Evolutionary conservation across 2,113 vertebrate species (phyloP), one percentile per base, ranked within the genome.

Genomic region (Ophiodon elongatus): DNA sequence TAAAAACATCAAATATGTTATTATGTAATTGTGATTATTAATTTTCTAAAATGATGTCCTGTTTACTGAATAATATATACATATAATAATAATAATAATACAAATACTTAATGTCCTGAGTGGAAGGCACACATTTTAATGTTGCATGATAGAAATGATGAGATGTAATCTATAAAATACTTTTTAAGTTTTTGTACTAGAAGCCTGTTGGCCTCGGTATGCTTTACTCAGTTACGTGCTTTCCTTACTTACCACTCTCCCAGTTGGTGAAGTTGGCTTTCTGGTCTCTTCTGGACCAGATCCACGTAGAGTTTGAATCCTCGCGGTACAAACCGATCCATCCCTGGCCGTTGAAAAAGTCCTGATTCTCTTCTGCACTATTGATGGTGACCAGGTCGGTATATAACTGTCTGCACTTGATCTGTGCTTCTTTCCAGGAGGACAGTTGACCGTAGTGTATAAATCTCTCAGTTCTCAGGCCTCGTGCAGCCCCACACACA

Each of bases 291-390:
- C 9, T 69, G 73, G 84, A 80, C 82, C 84, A 83, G 50, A 76
- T 91, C 89, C 89, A 91, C 11, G 3, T 0, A 8, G 70, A 35
- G 15, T 0, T 2, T 1, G 35, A 3, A 21, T 54, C 4, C 2
- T 80, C 25, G 43, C 47, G 29, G 76, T 81, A 54, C 21, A 89
- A 67, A 43, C 84, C 82, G 4, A 91, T 70, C 89, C 89, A 91
- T 19, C 60, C 73, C 0, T 0, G 0, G 0, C 0, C 6, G 0
- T 0, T 0, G 0, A 17, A 0, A 14, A 7, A 4, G 5, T 0
- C 0, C 13, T 0, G 0, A 9, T 75, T 81, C 2, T 87, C 82
- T 0, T 0, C 1, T 14, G n/a, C 1, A 60, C 21, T 2, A 19
- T 2, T 17, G 77, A 89, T 59, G 45, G 72, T 79, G 66, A 83